Evolutionary conservation across 2,888 invertebrate genomes (phyloP), one percentile per base, ranked within the genome.

Genomic region (Hypolimnas misippus): DNA sequence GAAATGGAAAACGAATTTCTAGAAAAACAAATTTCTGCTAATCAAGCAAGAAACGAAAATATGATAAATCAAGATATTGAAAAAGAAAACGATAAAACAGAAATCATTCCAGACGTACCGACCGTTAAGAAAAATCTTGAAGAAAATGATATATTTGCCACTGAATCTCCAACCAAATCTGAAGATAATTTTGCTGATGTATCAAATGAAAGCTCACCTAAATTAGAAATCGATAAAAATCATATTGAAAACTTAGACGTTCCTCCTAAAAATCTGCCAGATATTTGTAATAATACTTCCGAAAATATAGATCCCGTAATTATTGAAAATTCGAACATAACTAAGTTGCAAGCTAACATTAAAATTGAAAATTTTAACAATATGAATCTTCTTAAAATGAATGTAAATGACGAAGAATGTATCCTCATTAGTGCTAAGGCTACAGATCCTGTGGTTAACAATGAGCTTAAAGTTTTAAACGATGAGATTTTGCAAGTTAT

Each of bases 1-100:
- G 83, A 77, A 8, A 87, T 92, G 83, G 93, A 92, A 76, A 86
- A 81, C 62, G 83, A 86, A 53, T 88, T 86, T 66, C 78, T 92
- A 59, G 72, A 73, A 0, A 85, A 83, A 62, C 81, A 90, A 52
- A 56, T 87, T 2, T 67, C 75, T 44, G 81, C 81, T 57, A 87
- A 79, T 70, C 73, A 76, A 65, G 79, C 73, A 29, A 86, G 84
- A 57, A 87, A 89, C 72, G 86, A 87, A 12, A 90, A 90, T 68
- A 69, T 82, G 56, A 62, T 87, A 1, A 91, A 91, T 70, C 65
- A 78, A 64, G 86, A 87, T 44, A 75, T 73, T 44, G 85, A 84
- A 63, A 57, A 64, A 12, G 77, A 76, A 57, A 71, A 44, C 4
- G 53, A 51, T 17, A 52, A 52, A 46, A 62, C 7, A 50, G 16